A percentile compares a stretch with the other conserved stretches of the same genome.
Conservation (phyloP, 2,113 vertebrate genomes). For the Dipodomys ordii region DNA sequence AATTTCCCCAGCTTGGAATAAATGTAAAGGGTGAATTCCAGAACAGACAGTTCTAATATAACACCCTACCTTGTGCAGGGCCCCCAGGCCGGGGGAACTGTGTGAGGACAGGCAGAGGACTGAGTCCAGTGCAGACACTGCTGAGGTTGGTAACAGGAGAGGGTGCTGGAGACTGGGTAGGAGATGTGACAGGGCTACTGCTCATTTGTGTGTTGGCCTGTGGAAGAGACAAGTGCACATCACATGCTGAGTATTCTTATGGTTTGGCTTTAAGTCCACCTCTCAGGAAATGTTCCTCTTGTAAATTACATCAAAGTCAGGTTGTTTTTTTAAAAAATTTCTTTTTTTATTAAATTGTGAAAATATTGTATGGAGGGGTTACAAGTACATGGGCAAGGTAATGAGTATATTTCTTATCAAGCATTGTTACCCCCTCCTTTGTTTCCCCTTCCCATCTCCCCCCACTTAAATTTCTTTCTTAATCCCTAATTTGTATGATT, state of each 20-base stretch:
- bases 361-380: too few species aligned
- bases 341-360: too few species aligned
- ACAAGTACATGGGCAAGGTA: too few species aligned
- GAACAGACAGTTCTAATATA: neutral
- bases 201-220: conserved; percentile 94
- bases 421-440: too few species aligned
- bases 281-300: conserved; percentile 9
- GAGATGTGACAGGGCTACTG: conserved; percentile 96
- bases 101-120: conserved; percentile 95
- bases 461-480: neutral
- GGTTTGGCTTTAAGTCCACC: neutral
- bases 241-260: neutral
- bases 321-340: neutral
- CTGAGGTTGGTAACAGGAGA: conserved; percentile 95
- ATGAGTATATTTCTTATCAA: too few species aligned
- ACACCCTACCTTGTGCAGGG: conserved; percentile 92
- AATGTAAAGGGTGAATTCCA: neutral
- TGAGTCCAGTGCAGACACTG: conserved; percentile 95
- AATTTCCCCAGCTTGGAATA: neutral
- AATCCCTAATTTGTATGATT: neutral
- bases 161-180: conserved; percentile 96
- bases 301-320: conserved; percentile 23
- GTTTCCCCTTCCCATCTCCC: too few species aligned
- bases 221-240: conserved; percentile 29
- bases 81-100: conserved; percentile 95